Base-by-base conservation (phyloP, 2,888 invertebrate genomes). In the Cremastobaeus sp. region DNA sequence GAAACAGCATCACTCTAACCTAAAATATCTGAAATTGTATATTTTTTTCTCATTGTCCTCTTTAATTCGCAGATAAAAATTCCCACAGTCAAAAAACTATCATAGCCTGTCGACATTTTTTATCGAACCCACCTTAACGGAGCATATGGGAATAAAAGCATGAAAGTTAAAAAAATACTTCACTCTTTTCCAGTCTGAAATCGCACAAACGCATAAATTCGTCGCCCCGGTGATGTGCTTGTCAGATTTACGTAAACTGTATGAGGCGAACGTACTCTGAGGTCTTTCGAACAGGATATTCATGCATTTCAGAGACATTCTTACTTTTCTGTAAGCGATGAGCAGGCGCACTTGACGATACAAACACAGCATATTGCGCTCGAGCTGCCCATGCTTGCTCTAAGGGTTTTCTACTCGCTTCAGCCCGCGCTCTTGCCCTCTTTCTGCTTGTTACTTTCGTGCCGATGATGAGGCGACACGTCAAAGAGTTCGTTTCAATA, bases 291-390 rank as follows among this genome's bases (percentile, higher is more conserved):
- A 21, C 28, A 34, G 32, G 17, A 43, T 30, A 35, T 37, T 54
- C 55, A 55, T 54, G 48, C 65, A 45, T 48, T 65, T 48, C 21
- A 39, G 65, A 65, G 37, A 47, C 39, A 45, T 65, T 65, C 65
- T 55, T 47, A 39, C 65, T 55, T 55, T 65, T 54, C 47, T 55
- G n/a, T 32, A 39, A 65, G 32, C 48, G 54, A 65, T 65, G 65
- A 65, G 65, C 65, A 55, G 45, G 47, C 65, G 55, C 47, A 48
- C 65, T 65, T 55, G 43, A 55, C 55, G 52, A 35, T 45, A 25
- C 52, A 32, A 55, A 15, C 39, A 55, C 12, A 20, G 47, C 21
- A 65, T 65, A 65, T 55, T 65, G 37, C 18, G 39, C 65, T 55
- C 25, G 34, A 52, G 41, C 34, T 18, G 34, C 28, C 54, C 47